Evolutionary conservation across 2,888 invertebrate genomes (phyloP), one percentile per base, ranked within the genome.

Genomic region (Laspeyria flexula): DNA sequence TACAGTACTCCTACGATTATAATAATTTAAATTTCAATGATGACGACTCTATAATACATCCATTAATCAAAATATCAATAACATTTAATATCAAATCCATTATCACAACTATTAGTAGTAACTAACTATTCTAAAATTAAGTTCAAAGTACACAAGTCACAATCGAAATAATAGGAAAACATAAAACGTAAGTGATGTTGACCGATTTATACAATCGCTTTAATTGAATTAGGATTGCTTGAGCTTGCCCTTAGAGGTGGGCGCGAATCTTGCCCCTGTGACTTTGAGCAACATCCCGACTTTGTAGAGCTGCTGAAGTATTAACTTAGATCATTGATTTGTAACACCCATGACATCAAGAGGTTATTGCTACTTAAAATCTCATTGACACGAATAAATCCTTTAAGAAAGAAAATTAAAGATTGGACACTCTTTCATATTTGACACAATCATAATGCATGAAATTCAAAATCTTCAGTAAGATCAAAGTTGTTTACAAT

Each of bases 261-360:
- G 57, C 59, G 57, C n/a, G 77, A 70, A 67, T 67, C 53, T 69
- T 73, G 76, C 74, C 75, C 72, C 52, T 60, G 41, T 77, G 82
- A 82, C 80, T 78, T 82, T 83, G 75, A 75, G 63, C 73, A 60
- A 63, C 67, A 71, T 56, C 55, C 60, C 52, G 57, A 58, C 55
- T 68, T 71, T 65, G 45, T 66, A 60, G 42, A 41, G 61, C 60
- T 64, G 43, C 58, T 10, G 2, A 9, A 25, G 11, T 27, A 51
- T 45, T 9, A 49, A 48, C 33, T 42, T 29, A 47, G 34, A 60
- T 48, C 60, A 60, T 34, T 9, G 21, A 31, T 16, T 31, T 25
- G 35, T 29, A 37, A 49, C 23, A 39, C 5, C 33, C 15, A 16
- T 55, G 34, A 43, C 31, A 23, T 43, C 23, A 42, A n/a, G n/a